Conservation (phyloP, 1,140 invertebrate species). For the Tetramorium parvispinum region DNA sequence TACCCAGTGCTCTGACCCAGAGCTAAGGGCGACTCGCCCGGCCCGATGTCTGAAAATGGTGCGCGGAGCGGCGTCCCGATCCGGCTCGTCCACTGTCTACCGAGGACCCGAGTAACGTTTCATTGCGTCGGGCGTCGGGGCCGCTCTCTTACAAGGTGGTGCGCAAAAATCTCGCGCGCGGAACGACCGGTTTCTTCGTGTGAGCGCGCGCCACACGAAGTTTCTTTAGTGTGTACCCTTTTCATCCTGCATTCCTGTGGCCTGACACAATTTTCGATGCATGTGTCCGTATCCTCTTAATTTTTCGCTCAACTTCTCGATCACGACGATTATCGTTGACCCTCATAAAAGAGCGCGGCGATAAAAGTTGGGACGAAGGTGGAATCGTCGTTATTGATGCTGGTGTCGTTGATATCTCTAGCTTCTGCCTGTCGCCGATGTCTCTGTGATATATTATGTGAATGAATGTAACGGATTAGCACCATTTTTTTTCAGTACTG, state of each 20-base stretch:
- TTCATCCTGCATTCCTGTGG: slow-evolving; percentile 64
- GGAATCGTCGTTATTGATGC: background rate
- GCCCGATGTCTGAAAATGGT: slow-evolving; percentile 78
- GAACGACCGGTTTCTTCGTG: slow-evolving; percentile 67
- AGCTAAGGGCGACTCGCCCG: slow-evolving; percentile 80
- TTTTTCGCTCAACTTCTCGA: slow-evolving; percentile 10
- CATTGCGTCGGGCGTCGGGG: slow-evolving; percentile 45
- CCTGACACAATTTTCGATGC: slow-evolving; percentile 63
- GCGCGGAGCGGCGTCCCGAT: slow-evolving; percentile 62
- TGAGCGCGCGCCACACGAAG: slow-evolving; percentile 9
- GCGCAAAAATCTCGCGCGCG: slow-evolving; percentile 67
- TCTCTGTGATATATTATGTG: background rate
- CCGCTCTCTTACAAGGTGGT: slow-evolving; percentile 67
- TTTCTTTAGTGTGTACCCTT: slow-evolving; percentile 51
- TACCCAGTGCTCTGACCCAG: slow-evolving; percentile 82
- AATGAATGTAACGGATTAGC: too few relatives aligned
- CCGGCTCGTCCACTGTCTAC: slow-evolving; percentile 73
- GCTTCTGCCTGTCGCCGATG: background rate
- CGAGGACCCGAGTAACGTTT: slow-evolving; percentile 69
- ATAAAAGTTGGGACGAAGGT: background rate
- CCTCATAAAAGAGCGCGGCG: background rate
- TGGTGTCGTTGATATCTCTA: background rate
- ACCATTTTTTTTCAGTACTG: background rate
- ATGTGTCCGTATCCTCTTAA: slow-evolving; percentile 29
- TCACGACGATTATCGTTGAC: slow-evolving; percentile 13